These are phyloP conservation scores for Eugnorisma glareosa DNA, from an alignment of 2,888 invertebrate genomes.

Conservation along the genomic window DNA sequence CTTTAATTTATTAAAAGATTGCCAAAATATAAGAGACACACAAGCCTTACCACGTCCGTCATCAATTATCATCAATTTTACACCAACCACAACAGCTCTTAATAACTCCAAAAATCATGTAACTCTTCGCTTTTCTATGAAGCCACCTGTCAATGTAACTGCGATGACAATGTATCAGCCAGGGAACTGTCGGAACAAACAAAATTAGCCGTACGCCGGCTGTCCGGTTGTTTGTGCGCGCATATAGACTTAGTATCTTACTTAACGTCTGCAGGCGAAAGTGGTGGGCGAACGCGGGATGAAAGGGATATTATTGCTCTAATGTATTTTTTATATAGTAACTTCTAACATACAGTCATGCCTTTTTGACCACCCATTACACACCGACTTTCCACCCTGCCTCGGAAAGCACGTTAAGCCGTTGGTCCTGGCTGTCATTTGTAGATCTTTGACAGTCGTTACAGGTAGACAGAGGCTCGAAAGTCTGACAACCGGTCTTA, in stretches of 20 bases:
- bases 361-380: too few relatives aligned
- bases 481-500: too few relatives aligned
- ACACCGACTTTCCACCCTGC: too few relatives aligned
- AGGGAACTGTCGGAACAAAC: conserved; percentile 81
- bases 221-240: conserved; percentile 79
- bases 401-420: too few relatives aligned
- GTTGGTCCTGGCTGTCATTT: too few relatives aligned
- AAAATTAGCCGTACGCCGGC: conserved; percentile 80
- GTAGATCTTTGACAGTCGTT: too few relatives aligned
- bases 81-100: neutral
- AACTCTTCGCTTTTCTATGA: conserved; percentile 18
- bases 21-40: neutral
- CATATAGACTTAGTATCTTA: conserved; percentile 80
- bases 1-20: neutral
- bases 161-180: conserved; percentile 68
- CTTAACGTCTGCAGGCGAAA: conserved; percentile 69
- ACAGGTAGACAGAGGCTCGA: too few relatives aligned
- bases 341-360: neutral
- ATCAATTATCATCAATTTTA: neutral
- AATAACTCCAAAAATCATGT: neutral
- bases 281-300: conserved; percentile 15
- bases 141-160: conserved; percentile 39
- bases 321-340: conserved; percentile 6
- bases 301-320: neutral
- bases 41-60: neutral